Evolutionary conservation across 2,113 vertebrate genomes (phyloP), one percentile per base, ranked within the genome.

Genomic region (Cacatua alba): DNA sequence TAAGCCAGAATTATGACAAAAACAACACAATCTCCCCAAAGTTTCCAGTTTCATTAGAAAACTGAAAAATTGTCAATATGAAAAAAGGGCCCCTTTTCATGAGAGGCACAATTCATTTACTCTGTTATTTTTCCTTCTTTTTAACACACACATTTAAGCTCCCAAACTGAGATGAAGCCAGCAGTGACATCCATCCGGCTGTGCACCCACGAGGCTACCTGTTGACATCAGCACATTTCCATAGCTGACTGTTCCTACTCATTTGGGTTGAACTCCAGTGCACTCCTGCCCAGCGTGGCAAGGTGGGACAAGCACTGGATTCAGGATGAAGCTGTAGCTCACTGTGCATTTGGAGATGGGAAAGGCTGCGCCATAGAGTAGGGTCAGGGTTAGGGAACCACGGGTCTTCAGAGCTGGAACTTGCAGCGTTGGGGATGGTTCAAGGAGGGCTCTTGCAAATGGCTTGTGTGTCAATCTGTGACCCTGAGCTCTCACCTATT

Each of bases 171-270:
- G 19, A 21, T 9, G 44, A 64, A 64, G 57, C 18, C 52, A 72
- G 63, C 10, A 65, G 70, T 57, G 16, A 9, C 12, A 64, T 7
- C 19, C 64, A 64, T 7, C 19, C 64, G 62, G 20, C 52, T 6
- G 1, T 12, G 10, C 4, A 33, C 7, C 13, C 12, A 0, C 18
- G 25, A 23, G 49, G 46, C 72, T 91, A 80, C 51, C 21, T 0
- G 0, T 44, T 33, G 43, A n/a, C 20, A 13, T 21, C 48, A 69
- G 62, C 31, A n/a, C 11, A 0, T 59, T 21, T 3, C 25, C 43
- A 5, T 9, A 21, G 9, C 35, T 1, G 2, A 59, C 7, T 25
- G 9, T 13, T 87, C 44, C 51, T 31, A 0, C 15, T 18, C 5
- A 1, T 33, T 1, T n/a, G 60, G 31, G 43, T 26, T 21, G 26